Evolutionary conservation across 2,113 vertebrate genomes (phyloP).

Genomic region (Genyomyrus donnyi): DNA sequence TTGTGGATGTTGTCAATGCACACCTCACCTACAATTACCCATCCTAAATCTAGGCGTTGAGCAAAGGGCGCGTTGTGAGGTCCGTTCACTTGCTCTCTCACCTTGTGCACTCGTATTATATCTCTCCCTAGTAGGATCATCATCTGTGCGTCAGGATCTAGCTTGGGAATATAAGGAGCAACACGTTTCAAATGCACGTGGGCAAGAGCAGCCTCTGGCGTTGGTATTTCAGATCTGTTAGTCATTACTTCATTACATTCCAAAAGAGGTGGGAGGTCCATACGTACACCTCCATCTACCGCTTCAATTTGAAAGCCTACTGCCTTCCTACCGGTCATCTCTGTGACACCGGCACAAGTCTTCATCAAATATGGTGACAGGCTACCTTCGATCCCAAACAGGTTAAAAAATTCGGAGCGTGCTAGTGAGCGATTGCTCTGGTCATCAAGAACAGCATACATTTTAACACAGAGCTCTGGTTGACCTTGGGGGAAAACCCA

Average conservation of each 20-base stretch:
- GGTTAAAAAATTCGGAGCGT: conserved; percentile 20
- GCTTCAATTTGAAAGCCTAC: neutral
- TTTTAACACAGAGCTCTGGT: neutral
- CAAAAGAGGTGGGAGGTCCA: neutral
- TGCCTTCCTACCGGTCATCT: conserved; percentile 3
- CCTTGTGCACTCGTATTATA: conserved; percentile 27
- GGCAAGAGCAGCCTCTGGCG: neutral
- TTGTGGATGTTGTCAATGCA: conserved; percentile 8
- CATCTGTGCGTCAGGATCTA: conserved; percentile 12
- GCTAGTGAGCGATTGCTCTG: conserved; percentile 27
- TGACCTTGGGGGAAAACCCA: conserved; percentile 17
- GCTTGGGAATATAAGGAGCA: neutral
- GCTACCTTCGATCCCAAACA: conserved; percentile 1
- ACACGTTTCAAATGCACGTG: conserved; percentile 13
- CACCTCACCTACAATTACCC: conserved; percentile 18
- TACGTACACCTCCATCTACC: neutral
- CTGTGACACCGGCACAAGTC: conserved; percentile 1
- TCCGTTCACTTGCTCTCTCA: conserved; percentile 22
- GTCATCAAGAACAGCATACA: conserved; percentile 20
- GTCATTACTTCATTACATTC: neutral
- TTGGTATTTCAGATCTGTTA: conserved; percentile 13
- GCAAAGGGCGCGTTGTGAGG: conserved; percentile 23
- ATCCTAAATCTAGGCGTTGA: conserved; percentile 29
- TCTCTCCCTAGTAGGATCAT: conserved; percentile 21
- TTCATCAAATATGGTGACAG: conserved; percentile 16